Evolutionary conservation across 2,888 invertebrate species (phyloP).

Genomic region (Papilio demoleus): DNA sequence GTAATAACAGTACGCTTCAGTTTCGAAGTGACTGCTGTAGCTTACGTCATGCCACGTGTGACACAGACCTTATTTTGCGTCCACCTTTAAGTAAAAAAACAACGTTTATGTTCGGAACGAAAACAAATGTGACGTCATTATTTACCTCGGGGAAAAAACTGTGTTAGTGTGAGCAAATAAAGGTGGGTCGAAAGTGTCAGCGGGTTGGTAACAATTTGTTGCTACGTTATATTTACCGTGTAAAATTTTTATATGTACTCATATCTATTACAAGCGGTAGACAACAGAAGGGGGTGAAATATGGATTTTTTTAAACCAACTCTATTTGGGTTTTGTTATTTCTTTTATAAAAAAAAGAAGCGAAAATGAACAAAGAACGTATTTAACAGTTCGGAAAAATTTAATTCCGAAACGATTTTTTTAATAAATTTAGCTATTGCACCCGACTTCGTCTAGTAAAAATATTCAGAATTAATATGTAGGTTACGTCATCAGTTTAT

Average conservation of each 20-base stretch:
- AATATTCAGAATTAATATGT: no score
- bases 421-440: no score
- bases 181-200: neutral
- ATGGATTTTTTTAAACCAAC: neutral
- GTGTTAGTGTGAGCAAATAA: conserved; percentile 23
- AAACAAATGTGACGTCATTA: conserved; percentile 36
- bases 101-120: neutral
- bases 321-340: neutral
- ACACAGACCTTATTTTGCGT: neutral
- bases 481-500: no score
- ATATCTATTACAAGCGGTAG: neutral
- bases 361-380: no score
- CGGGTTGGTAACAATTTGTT: conserved; percentile 6
- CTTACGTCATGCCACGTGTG: neutral
- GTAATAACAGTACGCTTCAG: neutral
- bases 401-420: no score
- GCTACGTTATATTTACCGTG: neutral
- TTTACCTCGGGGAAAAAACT: conserved; percentile 28
- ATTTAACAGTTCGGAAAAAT: no score
- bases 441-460: no score
- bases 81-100: conserved; percentile 13
- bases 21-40: neutral
- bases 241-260: conserved; percentile 9
- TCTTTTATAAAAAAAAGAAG: neutral
- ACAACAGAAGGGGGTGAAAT: neutral